Base-by-base conservation (phyloP, 2,888 invertebrate genomes). In the Augiades crinisus region DNA sequence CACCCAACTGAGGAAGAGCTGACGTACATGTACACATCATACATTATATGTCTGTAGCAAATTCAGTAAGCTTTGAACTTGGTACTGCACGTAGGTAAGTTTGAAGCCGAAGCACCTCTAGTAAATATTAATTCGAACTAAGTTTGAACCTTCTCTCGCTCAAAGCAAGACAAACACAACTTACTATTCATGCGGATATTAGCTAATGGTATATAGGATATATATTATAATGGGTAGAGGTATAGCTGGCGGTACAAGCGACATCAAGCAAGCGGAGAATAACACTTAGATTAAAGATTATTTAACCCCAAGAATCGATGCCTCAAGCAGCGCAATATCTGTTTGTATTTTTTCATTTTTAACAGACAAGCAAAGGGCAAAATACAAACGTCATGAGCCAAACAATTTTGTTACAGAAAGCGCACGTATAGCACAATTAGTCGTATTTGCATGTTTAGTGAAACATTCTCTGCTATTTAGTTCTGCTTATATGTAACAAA, bases 41-140 rank as follows among this genome's bases (percentile, higher is more conserved):
- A n/a, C n/a, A n/a, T n/a, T n/a, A 16, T 41, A 30, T 10, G 24
- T 34, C 10, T 10, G 34, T 24, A 16, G 34, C n/a, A 45, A 19
- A 17, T 34, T 5, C 13, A 24, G 41, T n/a, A 41, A 41, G 24
- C 24, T 49, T 31, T 24, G 22, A 33, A 33, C 22, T 73, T 58
- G 59, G 57, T 70, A 73, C 70, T 72, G 71, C 72, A 70, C 68
- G 65, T 56, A 73, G 76, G 74, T 76, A 47, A 49, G 41, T 76
- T 59, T 60, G 61, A 59, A 61, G 71, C 68, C 57, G 63, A 78
- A 78, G 72, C 75, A 76, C 73, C 76, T 78, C 74, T 59, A 70
- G 77, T 75, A 80, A 80, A 81, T 81, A 83, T 81, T 78, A 79
- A 78, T 78, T 74, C 70, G 72, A 16, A 17, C 30, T 5, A 47